Evolutionary conservation across 2,797 vertebrate species (phyloP).

Genomic region (Myotis pilosus): DNA sequence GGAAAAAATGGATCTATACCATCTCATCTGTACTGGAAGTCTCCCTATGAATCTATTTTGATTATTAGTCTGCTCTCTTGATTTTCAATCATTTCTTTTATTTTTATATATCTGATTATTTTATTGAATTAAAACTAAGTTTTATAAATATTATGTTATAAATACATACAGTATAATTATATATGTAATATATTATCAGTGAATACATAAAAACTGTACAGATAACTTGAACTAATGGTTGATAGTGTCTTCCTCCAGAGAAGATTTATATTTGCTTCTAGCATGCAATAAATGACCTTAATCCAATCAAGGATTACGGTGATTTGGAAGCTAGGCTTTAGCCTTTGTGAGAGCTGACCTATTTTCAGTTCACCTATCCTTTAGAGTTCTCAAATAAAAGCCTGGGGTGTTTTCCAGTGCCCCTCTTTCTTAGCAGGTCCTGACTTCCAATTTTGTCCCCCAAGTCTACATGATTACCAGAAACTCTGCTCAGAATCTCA

Average conservation of each 20-base stretch:
- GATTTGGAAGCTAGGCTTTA: slow-evolving; percentile 29
- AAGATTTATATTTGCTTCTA: slow-evolving; percentile 27
- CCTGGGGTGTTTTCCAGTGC: neutral
- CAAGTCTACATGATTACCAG: neutral
- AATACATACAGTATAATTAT: neutral
- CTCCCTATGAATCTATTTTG: neutral
- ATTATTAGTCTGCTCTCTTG: slow-evolving; percentile 9
- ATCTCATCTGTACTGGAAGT: neutral
- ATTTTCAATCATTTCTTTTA: slow-evolving; percentile 31
- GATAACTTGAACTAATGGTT: slow-evolving; percentile 10
- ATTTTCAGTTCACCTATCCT: slow-evolving; percentile 47
- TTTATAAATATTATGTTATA: neutral
- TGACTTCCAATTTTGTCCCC: neutral
- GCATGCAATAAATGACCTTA: neutral
- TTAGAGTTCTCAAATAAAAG: neutral
- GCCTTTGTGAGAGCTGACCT: slow-evolving; percentile 2
- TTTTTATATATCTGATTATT: neutral
- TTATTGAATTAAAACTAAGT: neutral
- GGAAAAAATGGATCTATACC: neutral
- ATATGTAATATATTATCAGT: neutral
- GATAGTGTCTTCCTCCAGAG: neutral
- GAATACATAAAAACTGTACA: slow-evolving; percentile 1
- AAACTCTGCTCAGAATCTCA: neutral
- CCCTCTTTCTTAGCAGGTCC: neutral
- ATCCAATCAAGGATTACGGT: slow-evolving; percentile 31